Conservation (phyloP, 2,888 invertebrate species). For the Pemphredon lugubris region DNA sequence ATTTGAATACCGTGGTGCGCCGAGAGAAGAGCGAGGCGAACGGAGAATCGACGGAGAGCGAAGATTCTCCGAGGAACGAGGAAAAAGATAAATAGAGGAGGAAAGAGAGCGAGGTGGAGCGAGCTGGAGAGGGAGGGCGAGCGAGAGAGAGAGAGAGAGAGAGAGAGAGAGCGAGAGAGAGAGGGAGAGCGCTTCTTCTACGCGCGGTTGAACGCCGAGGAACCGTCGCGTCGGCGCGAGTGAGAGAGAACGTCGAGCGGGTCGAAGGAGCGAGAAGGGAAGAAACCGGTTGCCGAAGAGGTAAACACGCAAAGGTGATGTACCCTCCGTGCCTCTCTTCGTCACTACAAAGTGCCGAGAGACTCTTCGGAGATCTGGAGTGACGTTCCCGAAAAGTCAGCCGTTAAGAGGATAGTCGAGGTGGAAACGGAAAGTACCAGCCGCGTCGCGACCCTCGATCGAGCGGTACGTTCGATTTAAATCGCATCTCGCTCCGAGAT, state of each 20-base stretch:
- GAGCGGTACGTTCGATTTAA: no score
- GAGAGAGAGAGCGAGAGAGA: conserved; percentile 20
- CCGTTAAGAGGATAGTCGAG: conserved; percentile 24
- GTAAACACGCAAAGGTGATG: conserved; percentile 80
- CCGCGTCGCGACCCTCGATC: no score
- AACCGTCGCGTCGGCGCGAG: conserved; percentile 36
- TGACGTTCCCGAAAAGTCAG: conserved; percentile 66
- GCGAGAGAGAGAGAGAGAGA: conserved; percentile 36
- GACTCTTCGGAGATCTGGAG: conserved; percentile 61
- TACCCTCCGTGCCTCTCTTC: conserved; percentile 70
- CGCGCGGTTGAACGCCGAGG: conserved; percentile 39
- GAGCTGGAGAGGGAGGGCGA: conserved; percentile 35
- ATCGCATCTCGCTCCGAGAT: no score
- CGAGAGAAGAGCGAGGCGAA: conserved; percentile 48
- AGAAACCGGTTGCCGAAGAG: conserved; percentile 76
- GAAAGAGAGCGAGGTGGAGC: conserved; percentile 22
- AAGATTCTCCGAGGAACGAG: conserved; percentile 13
- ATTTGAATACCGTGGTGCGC: conserved; percentile 70
- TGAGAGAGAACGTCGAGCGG: conserved; percentile 23
- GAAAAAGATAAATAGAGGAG: conserved; percentile 27
- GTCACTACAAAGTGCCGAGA: conserved; percentile 64
- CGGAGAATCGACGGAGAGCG: conserved; percentile 36
- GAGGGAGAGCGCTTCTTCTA: conserved; percentile 28
- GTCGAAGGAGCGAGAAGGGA: conserved; percentile 44
- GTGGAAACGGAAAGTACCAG: conserved; percentile 29